These are phyloP conservation scores for Mastacembelus armatus DNA, from an alignment of 2,797 vertebrate genomes.

Conservation along the genomic window DNA sequence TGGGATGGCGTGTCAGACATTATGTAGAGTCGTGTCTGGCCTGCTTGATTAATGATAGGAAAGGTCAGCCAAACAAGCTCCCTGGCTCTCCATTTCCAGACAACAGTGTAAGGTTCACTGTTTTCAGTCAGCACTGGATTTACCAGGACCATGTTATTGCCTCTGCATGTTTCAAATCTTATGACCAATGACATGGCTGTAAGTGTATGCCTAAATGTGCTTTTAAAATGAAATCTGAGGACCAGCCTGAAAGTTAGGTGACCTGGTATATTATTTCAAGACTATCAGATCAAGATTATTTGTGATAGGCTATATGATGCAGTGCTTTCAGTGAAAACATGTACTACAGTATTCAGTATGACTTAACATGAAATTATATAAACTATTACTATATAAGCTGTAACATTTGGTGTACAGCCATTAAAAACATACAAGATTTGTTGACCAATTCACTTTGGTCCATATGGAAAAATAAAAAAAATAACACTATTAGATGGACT, in stretches of 20 bases:
- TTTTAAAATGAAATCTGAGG: conserved; percentile 32
- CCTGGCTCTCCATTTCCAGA: conserved; percentile 66
- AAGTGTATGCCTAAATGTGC: conserved; percentile 46
- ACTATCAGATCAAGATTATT: conserved; percentile 30
- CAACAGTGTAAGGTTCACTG: conserved; percentile 73
- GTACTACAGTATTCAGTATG: conserved; percentile 23
- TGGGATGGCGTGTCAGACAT: conserved; percentile 55
- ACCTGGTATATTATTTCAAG: conserved; percentile 43
- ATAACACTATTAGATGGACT: neutral
- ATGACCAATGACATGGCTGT: conserved; percentile 29
- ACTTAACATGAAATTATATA: conserved; percentile 8
- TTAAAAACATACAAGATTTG: neutral
- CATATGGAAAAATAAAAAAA: neutral
- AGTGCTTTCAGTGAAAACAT: conserved; percentile 18
- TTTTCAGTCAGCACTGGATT: conserved; percentile 73
- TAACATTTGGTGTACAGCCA: neutral
- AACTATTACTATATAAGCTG: conserved; percentile 7
- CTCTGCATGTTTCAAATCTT: conserved; percentile 36
- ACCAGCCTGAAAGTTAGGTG: conserved; percentile 16
- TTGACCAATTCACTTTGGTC: too few species aligned
- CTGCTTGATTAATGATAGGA: conserved; percentile 75
- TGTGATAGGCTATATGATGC: conserved; percentile 37
- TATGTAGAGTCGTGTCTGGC: conserved; percentile 45
- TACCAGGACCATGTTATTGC: conserved; percentile 72
- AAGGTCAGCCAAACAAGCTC: conserved; percentile 67